These are phyloP conservation scores for Odontothrips loti DNA, from an alignment of 2,888 invertebrate species.

Conservation along the genomic window DNA sequence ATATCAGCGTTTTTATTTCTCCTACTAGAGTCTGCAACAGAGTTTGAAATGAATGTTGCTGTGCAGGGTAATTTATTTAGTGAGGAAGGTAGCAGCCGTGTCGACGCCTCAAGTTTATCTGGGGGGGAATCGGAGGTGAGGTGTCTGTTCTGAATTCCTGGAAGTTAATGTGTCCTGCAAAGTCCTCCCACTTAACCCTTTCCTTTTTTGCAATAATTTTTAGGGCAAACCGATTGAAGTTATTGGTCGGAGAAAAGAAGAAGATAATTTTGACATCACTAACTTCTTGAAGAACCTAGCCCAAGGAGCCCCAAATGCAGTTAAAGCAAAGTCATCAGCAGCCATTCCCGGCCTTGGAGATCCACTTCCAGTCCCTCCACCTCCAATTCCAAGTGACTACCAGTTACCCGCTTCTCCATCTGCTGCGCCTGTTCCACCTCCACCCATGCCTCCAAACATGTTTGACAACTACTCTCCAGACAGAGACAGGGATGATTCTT, in stretches of 20 bases:
- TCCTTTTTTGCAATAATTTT: constrained; percentile 34
- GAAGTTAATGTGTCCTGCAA: neutral
- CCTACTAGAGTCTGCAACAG: constrained; percentile 4
- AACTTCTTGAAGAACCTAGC: constrained; percentile 55
- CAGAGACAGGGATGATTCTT: constrained; percentile 28
- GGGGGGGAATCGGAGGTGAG: neutral
- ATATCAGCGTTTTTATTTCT: constrained; percentile 18
- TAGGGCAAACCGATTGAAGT: constrained; percentile 54
- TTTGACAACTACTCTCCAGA: constrained; percentile 27
- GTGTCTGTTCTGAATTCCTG: neutral
- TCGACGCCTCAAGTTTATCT: neutral
- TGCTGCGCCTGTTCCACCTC: constrained; percentile 47
- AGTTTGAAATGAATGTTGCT: neutral
- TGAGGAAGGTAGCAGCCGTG: constrained; percentile 15
- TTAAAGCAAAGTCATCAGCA: constrained; percentile 44
- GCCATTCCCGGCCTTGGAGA: constrained; percentile 49
- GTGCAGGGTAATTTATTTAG: constrained; percentile 29
- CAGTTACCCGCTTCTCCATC: constrained; percentile 41
- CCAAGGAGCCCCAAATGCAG: constrained; percentile 31
- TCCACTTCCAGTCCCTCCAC: constrained; percentile 57
- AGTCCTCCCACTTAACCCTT: neutral
- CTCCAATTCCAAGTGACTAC: constrained; percentile 45
- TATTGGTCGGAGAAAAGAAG: constrained; percentile 48
- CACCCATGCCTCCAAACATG: constrained; percentile 38
- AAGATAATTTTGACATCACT: constrained; percentile 54